Conservation (phyloP, 2,888 invertebrate species). For the Prosopocoilus inquinatus region DNA sequence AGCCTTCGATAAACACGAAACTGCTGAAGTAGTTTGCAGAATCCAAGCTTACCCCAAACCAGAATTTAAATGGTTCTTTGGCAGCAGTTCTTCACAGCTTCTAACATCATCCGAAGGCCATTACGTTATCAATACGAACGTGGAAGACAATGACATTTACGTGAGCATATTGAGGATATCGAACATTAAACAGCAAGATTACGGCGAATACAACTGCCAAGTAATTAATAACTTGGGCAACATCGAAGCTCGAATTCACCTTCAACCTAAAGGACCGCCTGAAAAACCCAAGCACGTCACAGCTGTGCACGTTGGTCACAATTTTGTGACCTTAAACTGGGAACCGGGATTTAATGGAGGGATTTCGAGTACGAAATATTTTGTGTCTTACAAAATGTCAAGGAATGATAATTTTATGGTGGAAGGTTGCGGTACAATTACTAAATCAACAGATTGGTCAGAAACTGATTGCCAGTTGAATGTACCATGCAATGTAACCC, state of each 20-base stretch:
- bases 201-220: conserved; percentile 88
- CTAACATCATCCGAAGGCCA: conserved; percentile 81
- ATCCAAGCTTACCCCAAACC: conserved; percentile 92
- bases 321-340: conserved; percentile 79
- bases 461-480: conserved; percentile 83
- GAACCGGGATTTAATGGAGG: conserved; percentile 91
- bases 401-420: conserved; percentile 61
- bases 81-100: conserved; percentile 69
- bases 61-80: conserved; percentile 89
- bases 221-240: conserved; percentile 81
- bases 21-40: conserved; percentile 82
- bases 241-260: conserved; percentile 69
- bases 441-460: conserved; percentile 67
- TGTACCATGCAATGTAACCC: conserved; percentile 85
- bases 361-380: conserved; percentile 80
- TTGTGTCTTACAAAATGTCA: conserved; percentile 74
- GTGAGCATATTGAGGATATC: conserved; percentile 73
- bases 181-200: conserved; percentile 76
- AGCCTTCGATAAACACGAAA: conserved; percentile 80
- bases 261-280: conserved; percentile 86
- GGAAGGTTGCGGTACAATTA: conserved; percentile 61
- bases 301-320: conserved; percentile 73
- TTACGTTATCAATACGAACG: conserved; percentile 80
- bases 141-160: conserved; percentile 82
- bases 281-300: conserved; percentile 75